Base-by-base conservation (phyloP, 2,797 vertebrate genomes). In the Sebastiscus tertius region DNA sequence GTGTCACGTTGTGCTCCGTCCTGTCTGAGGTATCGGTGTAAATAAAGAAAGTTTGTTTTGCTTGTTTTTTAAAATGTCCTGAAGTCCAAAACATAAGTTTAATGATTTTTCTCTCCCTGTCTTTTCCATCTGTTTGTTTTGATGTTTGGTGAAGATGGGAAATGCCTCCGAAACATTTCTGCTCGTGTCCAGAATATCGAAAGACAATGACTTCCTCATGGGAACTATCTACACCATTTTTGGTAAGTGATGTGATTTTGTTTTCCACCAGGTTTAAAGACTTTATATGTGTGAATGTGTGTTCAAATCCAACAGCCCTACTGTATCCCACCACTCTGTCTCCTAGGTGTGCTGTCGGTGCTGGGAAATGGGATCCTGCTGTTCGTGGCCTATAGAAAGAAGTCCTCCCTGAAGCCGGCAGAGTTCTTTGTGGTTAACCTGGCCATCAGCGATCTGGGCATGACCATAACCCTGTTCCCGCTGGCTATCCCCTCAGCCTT, bases 371-470 rank as follows among this genome's bases (percentile, higher is more conserved):
- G 95, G 0, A 93, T 96, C 86, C 93, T 97, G 72, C 91, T 97
- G 75, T 93, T 96, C 24, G 95, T 97, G 86, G 97, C 97, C 49
- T 97, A 96, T 84, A 94, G 90, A 81, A 97, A 97, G 92, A 96
- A 96, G 83, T 95, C 96, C 49, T 91, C 96, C 69, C 90, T 98
- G 88, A 98, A 97, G 88, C 97, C 97, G 2, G 96, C 97, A 0
- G 97, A 98, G 92, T 96, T 96, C 90, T 98, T 98, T 86, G 96
- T 97, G 0, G 90, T 97, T 66, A 98, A 97, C 86, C 91, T 97
- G 74, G 96, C 97, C 72, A 87, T 97, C 94, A 97, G 97, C 54
- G 97, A 97, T 92, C 93, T 97, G 60, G 87, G 96, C 74, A 97
- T 97, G 97, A 97, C 96, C 0, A 71, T 95, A 54, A 95, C 89